Evolutionary conservation across 1,140 invertebrate species (phyloP).

Genomic region (Lordiphosa stackelbergi): DNA sequence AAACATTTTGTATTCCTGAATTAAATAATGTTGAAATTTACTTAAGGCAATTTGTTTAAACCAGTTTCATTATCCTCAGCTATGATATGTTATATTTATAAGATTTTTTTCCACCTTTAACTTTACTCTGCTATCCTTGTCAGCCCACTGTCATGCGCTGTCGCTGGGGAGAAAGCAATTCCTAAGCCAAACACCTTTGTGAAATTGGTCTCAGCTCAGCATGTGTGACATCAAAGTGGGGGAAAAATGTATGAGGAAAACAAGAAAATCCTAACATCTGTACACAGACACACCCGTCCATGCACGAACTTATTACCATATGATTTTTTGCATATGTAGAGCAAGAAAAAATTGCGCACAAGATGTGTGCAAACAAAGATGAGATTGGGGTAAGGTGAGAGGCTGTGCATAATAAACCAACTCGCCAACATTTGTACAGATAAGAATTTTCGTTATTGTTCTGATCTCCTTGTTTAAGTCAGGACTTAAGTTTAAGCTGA

Average conservation of each 20-base stretch:
- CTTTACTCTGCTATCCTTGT: neutral
- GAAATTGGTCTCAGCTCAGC: slow-evolving; percentile 6
- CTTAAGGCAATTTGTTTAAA: too few species aligned
- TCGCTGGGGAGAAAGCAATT: neutral
- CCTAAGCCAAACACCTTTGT: neutral
- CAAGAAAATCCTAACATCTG: slow-evolving; percentile 17
- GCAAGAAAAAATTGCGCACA: slow-evolving; percentile 41
- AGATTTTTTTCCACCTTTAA: neutral
- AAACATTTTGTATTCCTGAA: too few species aligned
- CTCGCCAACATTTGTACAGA: slow-evolving; percentile 17
- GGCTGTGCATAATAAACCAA: slow-evolving; percentile 56
- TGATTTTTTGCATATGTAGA: slow-evolving; percentile 39
- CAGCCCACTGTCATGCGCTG: too few species aligned
- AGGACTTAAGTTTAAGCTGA: slow-evolving; percentile 32
- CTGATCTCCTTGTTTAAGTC: slow-evolving; percentile 22
- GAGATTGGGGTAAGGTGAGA: neutral
- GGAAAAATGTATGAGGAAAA: slow-evolving; percentile 6
- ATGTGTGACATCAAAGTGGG: slow-evolving; percentile 36
- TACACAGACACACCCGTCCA: neutral
- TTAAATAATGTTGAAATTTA: too few species aligned
- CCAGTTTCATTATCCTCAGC: too few species aligned
- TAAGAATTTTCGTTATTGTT: slow-evolving; percentile 25
- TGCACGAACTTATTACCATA: slow-evolving; percentile 61
- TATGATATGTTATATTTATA: too few species aligned
- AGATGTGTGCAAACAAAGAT: slow-evolving; percentile 18